These are phyloP conservation scores for Steatornis caripensis DNA, from an alignment of 2,113 vertebrate species.

Conservation along the genomic window DNA sequence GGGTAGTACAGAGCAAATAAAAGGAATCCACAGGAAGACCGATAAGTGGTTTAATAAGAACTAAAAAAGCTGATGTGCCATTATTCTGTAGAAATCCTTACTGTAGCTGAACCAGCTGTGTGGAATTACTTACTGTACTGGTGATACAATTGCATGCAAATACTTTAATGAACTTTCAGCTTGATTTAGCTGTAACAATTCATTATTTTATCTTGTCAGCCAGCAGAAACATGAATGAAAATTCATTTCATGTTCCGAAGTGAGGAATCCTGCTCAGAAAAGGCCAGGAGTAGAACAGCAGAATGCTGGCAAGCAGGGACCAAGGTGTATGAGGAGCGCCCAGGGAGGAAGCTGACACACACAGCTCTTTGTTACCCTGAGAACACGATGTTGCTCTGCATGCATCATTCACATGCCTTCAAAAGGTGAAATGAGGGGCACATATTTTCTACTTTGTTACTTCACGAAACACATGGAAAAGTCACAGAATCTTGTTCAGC, in stretches of 20 bases:
- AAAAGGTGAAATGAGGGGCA: neutral
- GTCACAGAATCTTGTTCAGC: neutral
- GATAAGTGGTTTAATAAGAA: neutral
- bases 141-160: neutral
- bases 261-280: neutral
- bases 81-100: neutral
- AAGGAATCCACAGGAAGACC: neutral
- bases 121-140: neutral
- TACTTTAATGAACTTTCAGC: neutral
- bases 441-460: neutral
- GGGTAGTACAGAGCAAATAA: neutral
- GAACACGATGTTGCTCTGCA: neutral
- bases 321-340: accelerated
- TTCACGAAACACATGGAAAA: neutral
- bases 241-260: neutral
- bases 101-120: neutral
- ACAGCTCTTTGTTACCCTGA: neutral
- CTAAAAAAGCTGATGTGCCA: neutral
- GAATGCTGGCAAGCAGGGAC: neutral
- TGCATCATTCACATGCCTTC: neutral
- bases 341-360: neutral
- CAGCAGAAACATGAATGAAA: neutral
- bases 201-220: neutral
- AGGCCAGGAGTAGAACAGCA: neutral
- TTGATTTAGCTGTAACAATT: neutral